phyloP scores from a whole-genome alignment of 2,888 invertebrate genomes.

The Heteromyza rotundicornis region DNA sequence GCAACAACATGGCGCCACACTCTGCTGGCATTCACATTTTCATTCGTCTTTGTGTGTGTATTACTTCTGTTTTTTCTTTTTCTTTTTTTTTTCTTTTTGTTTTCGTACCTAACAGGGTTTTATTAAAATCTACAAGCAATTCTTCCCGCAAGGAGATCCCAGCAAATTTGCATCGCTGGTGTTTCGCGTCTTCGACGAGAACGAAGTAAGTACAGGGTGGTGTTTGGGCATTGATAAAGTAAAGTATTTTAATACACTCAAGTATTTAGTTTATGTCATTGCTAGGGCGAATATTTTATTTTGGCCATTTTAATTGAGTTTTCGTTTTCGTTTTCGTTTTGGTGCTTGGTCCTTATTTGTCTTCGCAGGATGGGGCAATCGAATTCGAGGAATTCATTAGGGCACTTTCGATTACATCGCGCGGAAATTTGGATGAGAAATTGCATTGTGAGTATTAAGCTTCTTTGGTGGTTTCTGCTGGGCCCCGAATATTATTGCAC shows the following conservation, averaged over 20 bases:
- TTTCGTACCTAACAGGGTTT: conserved; percentile 77
- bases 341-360: conserved; percentile 13
- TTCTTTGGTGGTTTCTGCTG: background rate
- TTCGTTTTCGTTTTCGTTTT: background rate
- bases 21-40: background rate
- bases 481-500: too few species aligned
- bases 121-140: conserved; percentile 99
- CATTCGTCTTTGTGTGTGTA: conserved; percentile 19
- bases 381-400: conserved; percentile 98
- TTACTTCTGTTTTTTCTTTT: conserved; percentile 25
- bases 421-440: conserved; percentile 96
- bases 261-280: too few species aligned
- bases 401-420: conserved; percentile 95
- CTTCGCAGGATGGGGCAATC: conserved; percentile 90
- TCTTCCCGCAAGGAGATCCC: conserved; percentile 99
- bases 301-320: background rate
- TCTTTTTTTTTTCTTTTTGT: conserved; percentile 10
- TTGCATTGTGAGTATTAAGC: conserved; percentile 82
- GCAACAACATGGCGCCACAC: too few species aligned
- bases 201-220: conserved; percentile 79
- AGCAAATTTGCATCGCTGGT: conserved; percentile 98
- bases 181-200: conserved; percentile 98
- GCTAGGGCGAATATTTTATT: too few species aligned
- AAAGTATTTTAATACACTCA: too few species aligned
- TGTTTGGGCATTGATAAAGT: background rate